A percentile compares a stretch with the other conserved stretches of the same genome.
phyloP scores from a whole-genome alignment of 2,797 vertebrate species.

The Sebastes aleutianus region DNA sequence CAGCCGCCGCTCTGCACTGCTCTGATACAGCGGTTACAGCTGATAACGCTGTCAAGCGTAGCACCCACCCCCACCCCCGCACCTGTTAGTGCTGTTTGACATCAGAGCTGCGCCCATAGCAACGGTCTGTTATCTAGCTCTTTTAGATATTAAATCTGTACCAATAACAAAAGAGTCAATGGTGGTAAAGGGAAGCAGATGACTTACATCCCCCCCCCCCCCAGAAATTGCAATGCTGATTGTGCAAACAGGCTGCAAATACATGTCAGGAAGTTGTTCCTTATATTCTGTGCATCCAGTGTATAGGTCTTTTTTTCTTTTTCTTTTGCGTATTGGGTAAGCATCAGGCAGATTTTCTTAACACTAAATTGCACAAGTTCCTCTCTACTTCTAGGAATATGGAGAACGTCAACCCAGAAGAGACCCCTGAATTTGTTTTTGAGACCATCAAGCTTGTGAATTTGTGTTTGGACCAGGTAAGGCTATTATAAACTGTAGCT shows the following conservation, averaged over 20 bases:
- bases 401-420: slow-evolving; percentile 89
- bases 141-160: neutral
- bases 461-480: slow-evolving; percentile 85
- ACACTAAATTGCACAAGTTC: slow-evolving; percentile 13
- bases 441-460: slow-evolving; percentile 88
- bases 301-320: neutral
- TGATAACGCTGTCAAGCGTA: too few relatives aligned
- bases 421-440: slow-evolving; percentile 85
- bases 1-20: too few relatives aligned
- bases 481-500: neutral
- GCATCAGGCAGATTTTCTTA: neutral
- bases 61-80: too few relatives aligned
- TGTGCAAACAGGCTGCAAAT: slow-evolving; percentile 22
- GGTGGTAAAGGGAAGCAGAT: neutral
- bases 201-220: neutral
- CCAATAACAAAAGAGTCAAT: neutral
- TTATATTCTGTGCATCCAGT: neutral
- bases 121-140: too few relatives aligned
- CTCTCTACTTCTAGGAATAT: slow-evolving; percentile 83
- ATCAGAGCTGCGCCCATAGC: too few relatives aligned
- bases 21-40: too few relatives aligned
- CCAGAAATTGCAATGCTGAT: neutral
- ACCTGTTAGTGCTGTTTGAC: too few relatives aligned
- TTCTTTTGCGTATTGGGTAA: neutral
- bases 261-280: neutral